Base-by-base conservation (phyloP, 2,113 vertebrate species). In the Callospermophilus lateralis region DNA sequence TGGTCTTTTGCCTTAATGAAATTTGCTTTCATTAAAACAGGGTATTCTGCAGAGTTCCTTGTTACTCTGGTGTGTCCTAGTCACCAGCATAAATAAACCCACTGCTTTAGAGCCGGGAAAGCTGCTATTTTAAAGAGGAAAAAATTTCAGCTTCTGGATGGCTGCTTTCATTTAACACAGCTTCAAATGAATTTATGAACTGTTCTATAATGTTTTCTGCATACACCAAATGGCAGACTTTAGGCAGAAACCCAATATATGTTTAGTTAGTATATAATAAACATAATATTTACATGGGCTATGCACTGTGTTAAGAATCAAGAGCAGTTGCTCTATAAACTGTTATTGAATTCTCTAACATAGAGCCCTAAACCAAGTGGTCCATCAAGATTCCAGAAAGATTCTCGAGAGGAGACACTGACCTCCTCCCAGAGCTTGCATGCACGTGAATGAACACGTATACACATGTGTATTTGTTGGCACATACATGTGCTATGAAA, bases 241-340 rank as follows among this genome's bases (percentile, higher is more conserved):
- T 98, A 98, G 98, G 99, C 98, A 99, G 98, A 98, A 98, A 98
- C 98, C 98, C 98, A 99, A 98, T 98, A 98, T 98, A 98, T 98
- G 98, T 98, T 98, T 99, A 98, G 98, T 98, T 98, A 98, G 98
- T 98, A 97, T 98, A 98, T 98, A 99, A 99, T 99, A 99, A 98
- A 99, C 98, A 98, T 97, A 98, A 98, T 98, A 99, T 99, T 99
- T 99, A 98, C 98, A 98, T 97, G 98, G 98, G 98, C 98, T 96
- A 92, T 98, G 97, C 96, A 97, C 98, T 98, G 98, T 98, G 98
- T 98, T 98, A 98, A 96, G 98, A 97, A 97, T 98, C 95, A 97
- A 98, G 98, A 98, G 98, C 98, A 98, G 98, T 95, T 97, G 98
- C 98, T 98, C 98, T 97, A 98, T 98, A 97, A 98, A 94, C 97